These are phyloP conservation scores for Drosophila tripunctata DNA, from an alignment of 2,888 invertebrate species.

Conservation along the genomic window DNA sequence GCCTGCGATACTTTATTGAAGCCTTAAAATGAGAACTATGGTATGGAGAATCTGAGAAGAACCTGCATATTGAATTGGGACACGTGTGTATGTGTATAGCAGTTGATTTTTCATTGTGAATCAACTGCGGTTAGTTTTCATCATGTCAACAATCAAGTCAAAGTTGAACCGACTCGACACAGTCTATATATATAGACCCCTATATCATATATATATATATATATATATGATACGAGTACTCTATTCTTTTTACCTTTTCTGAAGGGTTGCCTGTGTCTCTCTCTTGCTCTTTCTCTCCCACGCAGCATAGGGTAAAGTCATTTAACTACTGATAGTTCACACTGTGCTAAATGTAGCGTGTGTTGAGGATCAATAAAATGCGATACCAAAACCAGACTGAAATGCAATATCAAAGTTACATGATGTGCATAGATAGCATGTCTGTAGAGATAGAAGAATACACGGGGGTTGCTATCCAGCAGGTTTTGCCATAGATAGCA, in stretches of 20 bases:
- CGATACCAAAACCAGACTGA: constrained; percentile 29
- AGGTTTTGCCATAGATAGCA: constrained; percentile 1
- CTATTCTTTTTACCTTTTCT: constrained; percentile 19
- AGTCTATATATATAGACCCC: background rate
- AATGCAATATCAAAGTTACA: constrained; percentile 40
- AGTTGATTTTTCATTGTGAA: constrained; percentile 50
- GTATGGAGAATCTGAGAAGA: constrained; percentile 14
- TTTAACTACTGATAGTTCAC: constrained; percentile 65
- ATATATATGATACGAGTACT: constrained; percentile 1
- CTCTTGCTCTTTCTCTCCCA: background rate
- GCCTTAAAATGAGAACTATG: constrained; percentile 7
- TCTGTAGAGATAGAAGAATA: background rate
- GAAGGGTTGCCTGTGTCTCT: constrained; percentile 44
- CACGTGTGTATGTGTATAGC: constrained; percentile 51
- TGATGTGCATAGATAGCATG: constrained; percentile 13
- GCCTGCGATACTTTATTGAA: constrained; percentile 67
- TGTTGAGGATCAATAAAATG: constrained; percentile 52
- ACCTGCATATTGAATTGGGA: constrained; percentile 42
- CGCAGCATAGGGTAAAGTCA: constrained; percentile 63
- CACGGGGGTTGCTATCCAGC: constrained; percentile 9
- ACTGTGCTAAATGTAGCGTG: constrained; percentile 73
- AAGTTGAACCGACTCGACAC: constrained; percentile 36
- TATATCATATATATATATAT: background rate
- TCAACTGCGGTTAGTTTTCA: constrained; percentile 72
- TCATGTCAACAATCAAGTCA: constrained; percentile 75